Evolutionary conservation across 2,797 vertebrate species (phyloP).

Genomic region (Nasua narica): DNA sequence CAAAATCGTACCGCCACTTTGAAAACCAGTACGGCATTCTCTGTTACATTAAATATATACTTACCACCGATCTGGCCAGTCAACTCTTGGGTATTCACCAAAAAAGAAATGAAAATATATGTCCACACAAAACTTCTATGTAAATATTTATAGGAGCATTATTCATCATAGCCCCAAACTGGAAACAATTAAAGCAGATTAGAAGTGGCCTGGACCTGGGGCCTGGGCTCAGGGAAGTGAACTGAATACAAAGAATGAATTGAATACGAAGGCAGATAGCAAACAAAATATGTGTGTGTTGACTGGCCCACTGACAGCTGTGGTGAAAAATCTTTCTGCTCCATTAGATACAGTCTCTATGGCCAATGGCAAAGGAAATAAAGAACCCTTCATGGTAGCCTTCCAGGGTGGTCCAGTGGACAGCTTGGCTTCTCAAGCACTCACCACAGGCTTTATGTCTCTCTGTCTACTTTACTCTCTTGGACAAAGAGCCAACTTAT

Average conservation of each 20-base stretch:
- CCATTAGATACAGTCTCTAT: neutral
- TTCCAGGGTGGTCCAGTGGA: neutral
- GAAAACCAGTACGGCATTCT: neutral
- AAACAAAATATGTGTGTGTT: neutral
- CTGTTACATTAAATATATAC: neutral
- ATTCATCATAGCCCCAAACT: neutral
- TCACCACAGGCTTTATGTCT: neutral
- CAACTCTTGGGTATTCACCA: neutral
- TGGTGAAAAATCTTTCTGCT: neutral
- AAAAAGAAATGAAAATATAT: neutral
- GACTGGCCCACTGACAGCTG: neutral
- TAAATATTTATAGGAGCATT: neutral
- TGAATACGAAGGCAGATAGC: neutral
- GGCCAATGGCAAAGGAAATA: neutral
- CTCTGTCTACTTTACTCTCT: neutral
- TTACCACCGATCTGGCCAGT: neutral
- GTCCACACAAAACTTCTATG: neutral
- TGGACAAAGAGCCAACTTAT: slow-evolving; percentile 30
- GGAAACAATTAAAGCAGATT: neutral
- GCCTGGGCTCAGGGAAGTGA: neutral
- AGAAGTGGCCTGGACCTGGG: neutral
- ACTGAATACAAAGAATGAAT: neutral
- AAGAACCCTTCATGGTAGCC: neutral
- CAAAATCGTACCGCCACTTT: neutral
- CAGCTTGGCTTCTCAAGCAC: neutral